Evolutionary conservation across 1,140 invertebrate species (phyloP).

Genomic region (Triops cancriformis): DNA sequence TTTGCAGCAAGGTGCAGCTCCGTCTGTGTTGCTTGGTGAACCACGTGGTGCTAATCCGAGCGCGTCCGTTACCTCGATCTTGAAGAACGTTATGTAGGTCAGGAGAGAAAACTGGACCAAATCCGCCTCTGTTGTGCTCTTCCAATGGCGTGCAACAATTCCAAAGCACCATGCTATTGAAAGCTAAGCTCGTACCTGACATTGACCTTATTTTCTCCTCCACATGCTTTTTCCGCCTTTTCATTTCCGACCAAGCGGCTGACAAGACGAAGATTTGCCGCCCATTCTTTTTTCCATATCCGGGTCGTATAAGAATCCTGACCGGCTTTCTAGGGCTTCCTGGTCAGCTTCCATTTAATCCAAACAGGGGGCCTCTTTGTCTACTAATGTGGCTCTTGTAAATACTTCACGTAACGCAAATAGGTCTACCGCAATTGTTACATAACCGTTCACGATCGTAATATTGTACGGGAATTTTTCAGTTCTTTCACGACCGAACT

Average conservation of each 20-base stretch:
- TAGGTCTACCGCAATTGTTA: no score
- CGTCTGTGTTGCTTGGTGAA: no score
- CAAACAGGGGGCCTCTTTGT: not conserved
- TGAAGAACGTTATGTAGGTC: not conserved
- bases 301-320: not conserved
- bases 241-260: not conserved
- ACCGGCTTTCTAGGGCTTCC: not conserved
- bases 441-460: no score
- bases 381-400: not conserved
- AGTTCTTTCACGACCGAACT: no score
- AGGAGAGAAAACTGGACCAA: not conserved
- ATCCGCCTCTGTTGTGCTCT: not conserved
- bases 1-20: no score
- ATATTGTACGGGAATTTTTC: no score
- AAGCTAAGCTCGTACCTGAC: not conserved
- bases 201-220: constrained; percentile 10
- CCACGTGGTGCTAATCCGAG: no score
- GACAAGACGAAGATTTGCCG: not conserved
- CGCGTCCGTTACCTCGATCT: no score
- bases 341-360: not conserved
- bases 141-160: not conserved
- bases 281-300: not conserved
- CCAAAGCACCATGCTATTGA: not conserved
- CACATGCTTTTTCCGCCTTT: not conserved
- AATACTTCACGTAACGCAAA: not conserved